Evolutionary conservation across 2,888 invertebrate genomes (phyloP).

Genomic region (Hoplodrina blanda): DNA sequence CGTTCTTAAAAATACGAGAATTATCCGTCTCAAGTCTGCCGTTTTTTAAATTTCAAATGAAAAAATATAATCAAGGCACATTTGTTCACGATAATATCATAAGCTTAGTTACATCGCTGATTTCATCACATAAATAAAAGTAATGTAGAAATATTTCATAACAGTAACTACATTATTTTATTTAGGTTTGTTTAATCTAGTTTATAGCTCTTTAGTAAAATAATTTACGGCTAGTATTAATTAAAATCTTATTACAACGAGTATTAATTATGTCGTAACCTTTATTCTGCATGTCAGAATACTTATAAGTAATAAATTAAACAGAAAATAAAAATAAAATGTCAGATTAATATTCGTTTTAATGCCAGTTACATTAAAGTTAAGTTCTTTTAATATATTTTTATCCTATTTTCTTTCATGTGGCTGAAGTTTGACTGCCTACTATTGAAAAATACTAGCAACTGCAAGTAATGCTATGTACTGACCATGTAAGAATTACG

Average conservation of each 20-base stretch:
- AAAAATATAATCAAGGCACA: not conserved
- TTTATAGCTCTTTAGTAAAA: conserved; percentile 6
- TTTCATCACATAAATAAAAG: not conserved
- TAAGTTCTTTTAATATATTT: no score
- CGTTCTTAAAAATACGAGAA: no score
- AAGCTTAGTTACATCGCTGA: not conserved
- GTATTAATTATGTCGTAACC: conserved; percentile 13
- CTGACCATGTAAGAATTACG: no score
- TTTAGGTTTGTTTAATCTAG: not conserved
- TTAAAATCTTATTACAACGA: conserved; percentile 5
- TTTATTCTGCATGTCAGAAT: not conserved
- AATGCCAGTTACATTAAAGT: no score
- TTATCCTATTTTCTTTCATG: no score
- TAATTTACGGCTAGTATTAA: conserved; percentile 9
- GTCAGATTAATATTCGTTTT: no score
- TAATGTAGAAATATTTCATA: conserved; percentile 1
- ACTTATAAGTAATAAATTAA: no score
- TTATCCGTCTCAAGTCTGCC: no score
- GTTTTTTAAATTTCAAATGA: not conserved
- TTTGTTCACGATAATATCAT: not conserved
- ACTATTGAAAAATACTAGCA: no score
- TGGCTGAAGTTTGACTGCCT: no score
- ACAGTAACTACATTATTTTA: conserved; percentile 6
- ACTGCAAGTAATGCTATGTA: no score
- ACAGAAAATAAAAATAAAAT: no score